A percentile compares a stretch with the other conserved stretches of the same genome.
phyloP scores from a whole-genome alignment of 2,113 vertebrate species.

The Caracal caracal region DNA sequence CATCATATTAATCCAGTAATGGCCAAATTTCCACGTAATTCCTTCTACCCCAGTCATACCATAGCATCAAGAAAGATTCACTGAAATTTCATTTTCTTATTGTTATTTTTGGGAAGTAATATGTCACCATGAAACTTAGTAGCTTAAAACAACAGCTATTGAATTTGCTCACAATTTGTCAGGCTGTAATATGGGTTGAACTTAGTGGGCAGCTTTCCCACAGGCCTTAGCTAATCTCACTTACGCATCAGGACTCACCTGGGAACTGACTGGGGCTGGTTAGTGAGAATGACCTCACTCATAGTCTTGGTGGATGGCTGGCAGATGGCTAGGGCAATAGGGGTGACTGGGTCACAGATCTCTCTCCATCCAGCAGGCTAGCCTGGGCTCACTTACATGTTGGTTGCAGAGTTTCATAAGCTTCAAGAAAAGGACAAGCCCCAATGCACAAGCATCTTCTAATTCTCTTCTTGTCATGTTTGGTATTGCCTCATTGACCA shows the following conservation, averaged over 20 bases:
- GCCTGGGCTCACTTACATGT: neutral
- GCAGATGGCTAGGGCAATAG: neutral
- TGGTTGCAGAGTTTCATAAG: neutral
- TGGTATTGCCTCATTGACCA: neutral
- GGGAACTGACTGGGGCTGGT: neutral
- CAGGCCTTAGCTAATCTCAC: neutral
- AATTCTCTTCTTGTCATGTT: neutral
- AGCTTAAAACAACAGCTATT: neutral
- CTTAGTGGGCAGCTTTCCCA: neutral
- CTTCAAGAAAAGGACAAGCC: neutral
- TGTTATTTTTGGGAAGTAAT: neutral
- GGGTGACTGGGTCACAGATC: neutral
- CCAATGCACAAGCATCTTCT: neutral
- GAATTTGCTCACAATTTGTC: neutral
- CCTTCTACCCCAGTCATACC: neutral
- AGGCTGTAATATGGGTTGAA: neutral
- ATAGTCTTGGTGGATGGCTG: neutral
- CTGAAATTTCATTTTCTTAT: neutral
- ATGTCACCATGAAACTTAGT: neutral
- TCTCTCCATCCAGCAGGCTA: neutral
- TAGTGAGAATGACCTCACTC: neutral
- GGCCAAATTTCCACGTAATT: neutral
- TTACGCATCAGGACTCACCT: neutral
- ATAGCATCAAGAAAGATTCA: neutral
- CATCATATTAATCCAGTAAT: neutral